Evolutionary conservation across 2,113 vertebrate genomes (phyloP).

Genomic region (Antigone vipio): DNA sequence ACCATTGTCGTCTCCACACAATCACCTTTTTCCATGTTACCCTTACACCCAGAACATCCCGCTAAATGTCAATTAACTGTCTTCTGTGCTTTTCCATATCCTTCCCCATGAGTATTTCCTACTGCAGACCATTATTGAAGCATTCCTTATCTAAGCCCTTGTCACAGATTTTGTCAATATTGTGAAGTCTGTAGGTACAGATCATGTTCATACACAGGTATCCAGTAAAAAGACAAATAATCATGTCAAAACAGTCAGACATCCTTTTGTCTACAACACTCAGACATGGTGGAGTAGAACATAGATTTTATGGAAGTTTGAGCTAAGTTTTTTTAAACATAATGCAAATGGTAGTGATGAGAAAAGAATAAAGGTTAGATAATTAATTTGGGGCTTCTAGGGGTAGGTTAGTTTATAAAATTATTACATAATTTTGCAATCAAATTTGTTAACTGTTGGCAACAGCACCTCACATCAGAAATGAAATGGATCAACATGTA

Average conservation of each 20-base stretch:
- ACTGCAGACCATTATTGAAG: fast-evolving
- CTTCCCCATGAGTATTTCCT: not conserved
- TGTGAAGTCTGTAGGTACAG: not conserved
- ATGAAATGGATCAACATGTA: fast-evolving
- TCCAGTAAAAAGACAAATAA: not conserved
- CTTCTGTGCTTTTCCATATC: not conserved
- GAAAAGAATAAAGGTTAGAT: not conserved
- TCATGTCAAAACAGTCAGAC: not conserved
- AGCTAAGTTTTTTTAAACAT: not conserved
- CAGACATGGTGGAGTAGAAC: fast-evolving
- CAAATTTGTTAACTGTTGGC: not conserved
- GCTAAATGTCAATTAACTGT: fast-evolving
- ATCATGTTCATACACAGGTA: not conserved
- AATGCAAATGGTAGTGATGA: not conserved
- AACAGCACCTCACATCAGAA: not conserved
- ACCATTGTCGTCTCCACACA: not conserved
- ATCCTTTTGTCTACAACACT: not conserved
- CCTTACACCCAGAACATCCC: not conserved
- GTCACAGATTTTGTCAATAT: not conserved
- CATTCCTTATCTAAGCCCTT: not conserved
- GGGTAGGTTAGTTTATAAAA: not conserved
- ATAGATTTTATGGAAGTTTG: not conserved
- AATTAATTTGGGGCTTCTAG: not conserved
- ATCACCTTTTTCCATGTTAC: fast-evolving
- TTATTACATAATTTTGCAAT: fast-evolving